Conservation (phyloP, 2,113 vertebrate genomes). For the Brachyhypopomus gauderio region DNA sequence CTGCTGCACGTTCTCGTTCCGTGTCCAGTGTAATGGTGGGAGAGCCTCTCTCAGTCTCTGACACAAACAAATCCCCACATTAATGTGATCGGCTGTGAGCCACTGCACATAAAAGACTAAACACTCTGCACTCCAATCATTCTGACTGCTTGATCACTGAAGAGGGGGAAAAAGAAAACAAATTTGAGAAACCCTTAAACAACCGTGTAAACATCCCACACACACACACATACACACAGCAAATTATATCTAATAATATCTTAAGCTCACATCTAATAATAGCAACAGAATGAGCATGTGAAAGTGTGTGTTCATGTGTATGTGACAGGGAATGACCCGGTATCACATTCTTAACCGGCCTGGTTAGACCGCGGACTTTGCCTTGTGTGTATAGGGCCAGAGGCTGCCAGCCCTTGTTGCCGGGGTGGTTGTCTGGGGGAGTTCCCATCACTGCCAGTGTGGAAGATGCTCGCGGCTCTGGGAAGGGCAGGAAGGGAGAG, state of each 20-base stretch:
- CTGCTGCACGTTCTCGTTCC: no score
- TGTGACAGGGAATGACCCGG: not conserved
- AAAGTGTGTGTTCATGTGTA: not conserved
- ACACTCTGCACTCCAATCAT: no score
- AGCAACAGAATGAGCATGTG: no score
- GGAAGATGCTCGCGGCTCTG: not conserved
- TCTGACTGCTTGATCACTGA: no score
- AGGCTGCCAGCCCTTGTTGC: no score
- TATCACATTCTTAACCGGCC: not conserved
- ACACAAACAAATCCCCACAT: no score
- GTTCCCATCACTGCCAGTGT: not conserved
- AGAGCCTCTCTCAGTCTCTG: no score
- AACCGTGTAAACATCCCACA: not conserved
- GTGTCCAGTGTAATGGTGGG: no score
- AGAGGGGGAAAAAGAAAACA: no score
- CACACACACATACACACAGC: not conserved
- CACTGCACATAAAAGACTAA: no score
- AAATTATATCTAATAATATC: conserved; percentile 27
- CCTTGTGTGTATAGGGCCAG: not conserved
- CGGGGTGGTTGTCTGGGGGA: no score
- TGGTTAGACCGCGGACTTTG: not conserved
- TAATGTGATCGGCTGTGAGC: no score
- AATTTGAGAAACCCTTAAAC: conserved; percentile 1
- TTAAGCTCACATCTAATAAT: conserved; percentile 30
- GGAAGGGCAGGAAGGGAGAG: not conserved